Percentiles rank a stretch among this genome's conserved stretches.
Evolutionary conservation across 2,113 vertebrate species (phyloP).

Genomic region (Ursus arctos): DNA sequence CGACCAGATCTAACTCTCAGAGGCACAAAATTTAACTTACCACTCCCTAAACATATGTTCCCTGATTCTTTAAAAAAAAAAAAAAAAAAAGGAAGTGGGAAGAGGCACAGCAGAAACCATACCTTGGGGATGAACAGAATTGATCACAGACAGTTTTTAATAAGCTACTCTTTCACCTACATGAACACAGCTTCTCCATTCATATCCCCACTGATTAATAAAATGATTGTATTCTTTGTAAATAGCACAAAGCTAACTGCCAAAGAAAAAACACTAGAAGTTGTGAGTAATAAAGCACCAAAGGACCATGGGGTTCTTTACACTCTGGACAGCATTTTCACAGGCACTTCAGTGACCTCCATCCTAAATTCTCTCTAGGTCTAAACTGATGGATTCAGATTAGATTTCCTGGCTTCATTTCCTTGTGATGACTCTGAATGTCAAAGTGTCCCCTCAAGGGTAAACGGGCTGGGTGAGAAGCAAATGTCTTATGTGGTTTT

Average conservation of each 20-base stretch:
- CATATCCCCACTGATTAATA: neutral
- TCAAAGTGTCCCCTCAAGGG: neutral
- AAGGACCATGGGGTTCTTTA: neutral
- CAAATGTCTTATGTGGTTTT: neutral
- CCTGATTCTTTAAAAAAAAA: neutral
- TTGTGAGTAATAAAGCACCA: constrained; percentile 34
- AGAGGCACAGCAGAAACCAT: neutral
- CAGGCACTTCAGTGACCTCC: neutral
- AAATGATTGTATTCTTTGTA: constrained; percentile 32
- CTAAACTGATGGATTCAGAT: constrained; percentile 12
- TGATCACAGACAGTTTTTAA: neutral
- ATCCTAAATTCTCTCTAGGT: neutral
- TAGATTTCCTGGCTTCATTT: constrained; percentile 41
- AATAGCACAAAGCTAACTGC: constrained; percentile 29
- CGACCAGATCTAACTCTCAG: neutral
- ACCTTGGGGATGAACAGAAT: neutral
- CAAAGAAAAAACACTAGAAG: constrained; percentile 51
- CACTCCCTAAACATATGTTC: neutral
- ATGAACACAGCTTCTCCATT: neutral
- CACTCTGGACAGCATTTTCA: neutral
- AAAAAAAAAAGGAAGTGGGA: neutral
- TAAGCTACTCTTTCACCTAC: neutral
- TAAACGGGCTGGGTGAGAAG: neutral
- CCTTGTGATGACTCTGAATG: constrained; percentile 48
- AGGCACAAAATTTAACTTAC: neutral